Evolutionary conservation across 1,140 invertebrate species (phyloP).

Genomic region (Tetragnatha versicolor): DNA sequence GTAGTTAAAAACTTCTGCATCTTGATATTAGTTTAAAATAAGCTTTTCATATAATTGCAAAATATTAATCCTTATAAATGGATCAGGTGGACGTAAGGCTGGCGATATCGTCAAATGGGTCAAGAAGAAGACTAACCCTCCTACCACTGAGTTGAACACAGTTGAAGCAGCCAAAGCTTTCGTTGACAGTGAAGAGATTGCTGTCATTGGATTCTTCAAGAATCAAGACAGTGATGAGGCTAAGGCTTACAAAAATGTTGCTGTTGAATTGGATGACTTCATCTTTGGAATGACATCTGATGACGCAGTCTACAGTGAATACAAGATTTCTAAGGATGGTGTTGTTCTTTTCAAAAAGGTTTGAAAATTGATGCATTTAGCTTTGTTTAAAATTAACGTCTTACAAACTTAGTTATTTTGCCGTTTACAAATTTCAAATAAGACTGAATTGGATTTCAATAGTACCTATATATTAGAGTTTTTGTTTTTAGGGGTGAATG

Average conservation of each 20-base stretch:
- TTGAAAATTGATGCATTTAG: slow-evolving; percentile 57
- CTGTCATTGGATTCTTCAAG: slow-evolving; percentile 94
- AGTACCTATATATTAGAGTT: not conserved
- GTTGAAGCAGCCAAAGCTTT: slow-evolving; percentile 86
- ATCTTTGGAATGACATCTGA: slow-evolving; percentile 85
- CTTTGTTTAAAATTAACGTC: not conserved
- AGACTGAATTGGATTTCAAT: not conserved
- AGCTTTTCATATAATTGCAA: no score
- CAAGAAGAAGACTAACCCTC: slow-evolving; percentile 94
- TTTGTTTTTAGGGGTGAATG: no score
- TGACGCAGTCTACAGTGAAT: slow-evolving; percentile 77
- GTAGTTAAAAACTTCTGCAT: no score
- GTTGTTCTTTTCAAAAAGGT: slow-evolving; percentile 92
- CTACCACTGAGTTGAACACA: slow-evolving; percentile 70
- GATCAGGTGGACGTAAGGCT: slow-evolving; percentile 83
- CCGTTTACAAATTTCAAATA: not conserved
- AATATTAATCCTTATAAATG: no score
- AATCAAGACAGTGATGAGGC: slow-evolving; percentile 79
- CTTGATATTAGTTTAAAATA: no score
- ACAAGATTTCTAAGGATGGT: slow-evolving; percentile 76
- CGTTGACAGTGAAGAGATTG: slow-evolving; percentile 79
- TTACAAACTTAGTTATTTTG: not conserved
- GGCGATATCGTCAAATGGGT: slow-evolving; percentile 90
- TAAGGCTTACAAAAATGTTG: slow-evolving; percentile 83
- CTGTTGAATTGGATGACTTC: slow-evolving; percentile 82